Evolutionary conservation across 2,113 vertebrate species (phyloP).

Genomic region (Takifugu bimaculatus): DNA sequence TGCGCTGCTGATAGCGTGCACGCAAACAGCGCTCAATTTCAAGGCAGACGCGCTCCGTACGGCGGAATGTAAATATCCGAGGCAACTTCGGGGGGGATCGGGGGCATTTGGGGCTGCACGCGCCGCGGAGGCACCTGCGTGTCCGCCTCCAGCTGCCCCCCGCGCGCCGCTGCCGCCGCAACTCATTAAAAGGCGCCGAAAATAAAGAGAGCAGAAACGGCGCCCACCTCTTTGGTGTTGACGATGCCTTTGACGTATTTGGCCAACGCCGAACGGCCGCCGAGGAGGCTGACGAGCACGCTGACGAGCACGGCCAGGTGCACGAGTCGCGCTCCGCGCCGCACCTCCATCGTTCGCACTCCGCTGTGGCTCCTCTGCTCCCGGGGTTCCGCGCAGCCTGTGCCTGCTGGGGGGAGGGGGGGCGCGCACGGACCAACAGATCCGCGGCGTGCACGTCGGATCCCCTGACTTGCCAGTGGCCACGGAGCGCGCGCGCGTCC

Average conservation of each 20-base stretch:
- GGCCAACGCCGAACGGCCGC: constrained; percentile 60
- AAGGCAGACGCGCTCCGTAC: background rate
- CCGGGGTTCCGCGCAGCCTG: constrained; percentile 31
- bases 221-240: constrained; percentile 76
- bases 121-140: constrained; percentile 46
- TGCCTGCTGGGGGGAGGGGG: constrained; percentile 8
- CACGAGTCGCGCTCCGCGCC: constrained; percentile 68
- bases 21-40: constrained; percentile 19
- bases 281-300: constrained; percentile 69
- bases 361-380: constrained; percentile 51
- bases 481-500: constrained; percentile 36
- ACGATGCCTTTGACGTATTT: constrained; percentile 80
- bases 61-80: constrained; percentile 1
- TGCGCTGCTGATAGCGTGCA: constrained; percentile 41
- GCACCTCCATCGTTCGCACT: constrained; percentile 73
- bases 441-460: constrained; percentile 46
- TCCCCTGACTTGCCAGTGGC: background rate
- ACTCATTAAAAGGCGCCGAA: constrained; percentile 1
- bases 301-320: constrained; percentile 67
- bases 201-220: background rate
- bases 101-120: background rate
- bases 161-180: constrained; percentile 22
- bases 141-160: background rate
- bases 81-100: constrained; percentile 31
- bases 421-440: constrained; percentile 14